Percentiles rank a stretch among this genome's conserved stretches.
Conservation (phyloP, 2,113 vertebrate genomes). For the Mohoua ochrocephala region DNA sequence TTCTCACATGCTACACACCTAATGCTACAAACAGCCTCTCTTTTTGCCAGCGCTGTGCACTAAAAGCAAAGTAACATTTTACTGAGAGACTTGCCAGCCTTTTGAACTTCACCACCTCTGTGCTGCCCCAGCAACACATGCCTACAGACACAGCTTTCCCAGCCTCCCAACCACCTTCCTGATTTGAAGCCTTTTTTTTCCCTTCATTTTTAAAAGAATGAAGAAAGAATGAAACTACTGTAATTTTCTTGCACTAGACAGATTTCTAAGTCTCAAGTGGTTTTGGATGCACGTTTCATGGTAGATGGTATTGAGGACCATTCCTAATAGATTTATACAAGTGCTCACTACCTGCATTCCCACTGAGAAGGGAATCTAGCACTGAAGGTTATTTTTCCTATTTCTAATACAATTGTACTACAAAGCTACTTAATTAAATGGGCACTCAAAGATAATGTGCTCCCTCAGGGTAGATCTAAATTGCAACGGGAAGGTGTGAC, state of each 20-base stretch:
- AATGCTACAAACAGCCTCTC: not conserved
- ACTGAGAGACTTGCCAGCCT: not conserved
- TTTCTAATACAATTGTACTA: not conserved
- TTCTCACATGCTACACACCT: not conserved
- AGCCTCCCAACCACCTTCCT: not conserved
- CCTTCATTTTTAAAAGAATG: not conserved
- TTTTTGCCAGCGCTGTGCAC: not conserved
- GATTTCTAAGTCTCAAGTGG: not conserved
- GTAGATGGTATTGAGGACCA: not conserved
- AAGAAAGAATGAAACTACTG: not conserved
- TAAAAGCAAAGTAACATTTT: not conserved
- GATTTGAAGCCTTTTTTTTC: not conserved
- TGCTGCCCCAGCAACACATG: not conserved
- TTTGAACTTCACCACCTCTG: not conserved
- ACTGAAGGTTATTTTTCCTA: not conserved
- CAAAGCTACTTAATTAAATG: conserved; percentile 30
- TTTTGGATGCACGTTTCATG: not conserved
- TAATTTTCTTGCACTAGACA: not conserved
- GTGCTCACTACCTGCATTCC: not conserved
- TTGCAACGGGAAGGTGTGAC: not conserved
- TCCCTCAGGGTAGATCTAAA: not conserved
- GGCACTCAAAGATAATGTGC: not conserved
- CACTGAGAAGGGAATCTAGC: not conserved
- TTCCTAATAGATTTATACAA: not conserved
- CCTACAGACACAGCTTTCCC: not conserved